These are phyloP conservation scores for Esox niger DNA, from an alignment of 2,113 vertebrate species.

Conservation along the genomic window DNA sequence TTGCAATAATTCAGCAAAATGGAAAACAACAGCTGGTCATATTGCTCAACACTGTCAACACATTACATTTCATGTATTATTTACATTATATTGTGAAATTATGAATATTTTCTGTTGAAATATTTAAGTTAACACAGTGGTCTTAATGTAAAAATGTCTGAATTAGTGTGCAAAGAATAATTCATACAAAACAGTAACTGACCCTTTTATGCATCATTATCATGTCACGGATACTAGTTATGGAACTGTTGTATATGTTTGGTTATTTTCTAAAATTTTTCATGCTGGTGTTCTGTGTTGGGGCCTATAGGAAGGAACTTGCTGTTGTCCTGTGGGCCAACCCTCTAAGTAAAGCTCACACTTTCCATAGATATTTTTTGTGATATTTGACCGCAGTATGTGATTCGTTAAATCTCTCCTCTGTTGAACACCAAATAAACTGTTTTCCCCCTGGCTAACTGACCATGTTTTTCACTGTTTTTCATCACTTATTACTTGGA, in stretches of 20 bases:
- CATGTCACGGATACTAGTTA: background rate
- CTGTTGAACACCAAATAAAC: background rate
- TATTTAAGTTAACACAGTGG: too few relatives aligned
- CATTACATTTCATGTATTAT: background rate
- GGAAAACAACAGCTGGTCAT: too few relatives aligned
- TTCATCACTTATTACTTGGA: background rate
- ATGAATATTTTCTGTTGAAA: background rate
- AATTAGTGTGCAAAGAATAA: background rate
- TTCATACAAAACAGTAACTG: background rate
- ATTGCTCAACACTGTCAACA: too few relatives aligned
- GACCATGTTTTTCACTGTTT: background rate
- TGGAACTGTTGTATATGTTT: background rate
- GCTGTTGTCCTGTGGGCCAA: background rate
- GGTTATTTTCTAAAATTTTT: slow-evolving; percentile 1
- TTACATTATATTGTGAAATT: background rate
- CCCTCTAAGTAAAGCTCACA: background rate
- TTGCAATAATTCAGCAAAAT: slow-evolving; percentile 1
- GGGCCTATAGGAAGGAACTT: background rate
- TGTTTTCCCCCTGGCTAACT: background rate
- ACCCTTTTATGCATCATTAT: background rate
- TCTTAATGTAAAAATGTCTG: background rate
- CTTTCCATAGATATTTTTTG: background rate
- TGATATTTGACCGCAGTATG: background rate
- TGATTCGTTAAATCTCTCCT: background rate
- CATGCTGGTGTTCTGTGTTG: slow-evolving; percentile 9